Evolutionary conservation across 1,140 invertebrate genomes (phyloP).

Genomic region (Drosophila pruinosa): DNA sequence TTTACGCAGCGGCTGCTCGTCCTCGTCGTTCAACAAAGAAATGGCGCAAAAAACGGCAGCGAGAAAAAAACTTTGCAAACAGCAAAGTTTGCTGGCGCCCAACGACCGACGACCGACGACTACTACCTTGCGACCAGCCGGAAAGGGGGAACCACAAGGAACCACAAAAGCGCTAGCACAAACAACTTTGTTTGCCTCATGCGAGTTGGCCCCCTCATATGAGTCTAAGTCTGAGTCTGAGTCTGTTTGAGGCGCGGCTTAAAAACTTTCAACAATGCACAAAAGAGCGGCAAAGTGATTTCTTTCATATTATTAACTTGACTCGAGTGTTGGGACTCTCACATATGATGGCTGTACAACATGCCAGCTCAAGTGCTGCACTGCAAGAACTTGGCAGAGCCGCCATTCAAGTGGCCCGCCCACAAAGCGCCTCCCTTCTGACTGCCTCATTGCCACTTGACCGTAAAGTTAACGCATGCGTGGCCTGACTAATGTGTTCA

Average conservation of each 20-base stretch:
- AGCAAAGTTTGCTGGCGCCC: conserved; percentile 74
- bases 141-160: not conserved
- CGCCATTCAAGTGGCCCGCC: conserved; percentile 37
- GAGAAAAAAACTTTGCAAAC: conserved; percentile 62
- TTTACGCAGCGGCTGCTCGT: conserved; percentile 70
- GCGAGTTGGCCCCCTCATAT: conserved; percentile 34
- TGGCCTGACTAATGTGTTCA: conserved; percentile 31
- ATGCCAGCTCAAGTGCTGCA: too few species aligned
- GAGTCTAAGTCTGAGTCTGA: conserved; percentile 26
- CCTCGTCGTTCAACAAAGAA: conserved; percentile 54
- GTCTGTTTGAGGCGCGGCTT: conserved; percentile 77
- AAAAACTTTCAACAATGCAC: conserved; percentile 82
- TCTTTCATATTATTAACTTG: conserved; percentile 81
- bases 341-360: conserved; percentile 45
- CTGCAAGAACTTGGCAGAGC: conserved; percentile 19
- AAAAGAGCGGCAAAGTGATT: conserved; percentile 79
- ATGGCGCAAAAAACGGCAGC: conserved; percentile 51
- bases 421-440: not conserved
- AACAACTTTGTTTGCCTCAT: conserved; percentile 78
- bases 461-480: conserved; percentile 50
- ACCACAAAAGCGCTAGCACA: conserved; percentile 75
- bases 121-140: conserved; percentile 52
- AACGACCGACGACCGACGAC: conserved; percentile 14
- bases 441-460: conserved; percentile 34
- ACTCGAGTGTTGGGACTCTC: conserved; percentile 39